phyloP scores from a whole-genome alignment of 2,113 vertebrate species.

The Chrysemys picta region DNA sequence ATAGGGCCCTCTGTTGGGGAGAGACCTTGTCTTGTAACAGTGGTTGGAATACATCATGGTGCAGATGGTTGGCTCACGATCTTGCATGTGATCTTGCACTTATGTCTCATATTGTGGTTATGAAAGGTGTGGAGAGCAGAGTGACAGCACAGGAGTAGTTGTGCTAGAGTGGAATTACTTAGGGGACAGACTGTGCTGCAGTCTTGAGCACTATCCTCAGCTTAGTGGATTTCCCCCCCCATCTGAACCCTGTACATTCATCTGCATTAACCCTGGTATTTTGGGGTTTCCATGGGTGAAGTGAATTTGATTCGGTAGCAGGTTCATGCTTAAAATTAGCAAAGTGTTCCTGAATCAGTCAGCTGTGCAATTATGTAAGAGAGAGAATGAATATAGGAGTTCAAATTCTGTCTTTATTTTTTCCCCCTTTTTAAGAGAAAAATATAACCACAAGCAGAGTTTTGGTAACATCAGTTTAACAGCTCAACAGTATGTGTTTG shows the following conservation, averaged over 20 bases:
- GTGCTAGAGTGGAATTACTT: background rate
- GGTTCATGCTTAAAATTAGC: background rate
- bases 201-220: background rate
- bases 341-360: background rate
- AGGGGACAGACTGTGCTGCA: background rate
- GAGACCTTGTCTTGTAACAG: background rate
- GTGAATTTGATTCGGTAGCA: background rate
- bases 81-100: background rate
- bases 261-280: rapidly evolving
- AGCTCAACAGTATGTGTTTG: background rate
- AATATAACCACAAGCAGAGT: background rate
- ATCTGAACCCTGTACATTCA: rapidly evolving
- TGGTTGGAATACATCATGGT: background rate
- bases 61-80: background rate
- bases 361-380: background rate
- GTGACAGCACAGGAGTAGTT: background rate
- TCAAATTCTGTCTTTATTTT: background rate
- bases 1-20: background rate
- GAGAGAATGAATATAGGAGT: background rate
- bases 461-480: background rate
- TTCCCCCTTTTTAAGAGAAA: background rate
- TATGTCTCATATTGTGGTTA: background rate
- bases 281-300: background rate
- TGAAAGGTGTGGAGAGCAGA: background rate
- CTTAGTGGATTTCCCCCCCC: background rate